Conservation (phyloP, 2,113 vertebrate genomes). For the Gallinago paraguaiae region DNA sequence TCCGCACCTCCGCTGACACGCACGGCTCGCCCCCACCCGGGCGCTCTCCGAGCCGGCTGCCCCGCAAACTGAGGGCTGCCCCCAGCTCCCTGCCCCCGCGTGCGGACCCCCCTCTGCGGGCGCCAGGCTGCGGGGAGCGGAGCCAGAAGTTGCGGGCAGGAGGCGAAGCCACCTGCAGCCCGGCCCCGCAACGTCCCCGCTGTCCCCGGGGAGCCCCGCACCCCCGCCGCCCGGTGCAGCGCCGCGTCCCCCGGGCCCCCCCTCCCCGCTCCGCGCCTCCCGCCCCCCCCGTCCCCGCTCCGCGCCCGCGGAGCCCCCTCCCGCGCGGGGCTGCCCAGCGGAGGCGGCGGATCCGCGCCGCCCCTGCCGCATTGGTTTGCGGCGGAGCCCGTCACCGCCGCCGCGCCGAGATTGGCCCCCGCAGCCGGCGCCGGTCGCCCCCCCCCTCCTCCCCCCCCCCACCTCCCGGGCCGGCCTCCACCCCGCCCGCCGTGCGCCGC, state of each 20-base stretch:
- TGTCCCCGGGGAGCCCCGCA: background rate
- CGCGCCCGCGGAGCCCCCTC: background rate
- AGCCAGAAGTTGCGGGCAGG: background rate
- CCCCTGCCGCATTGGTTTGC: background rate
- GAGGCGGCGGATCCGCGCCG: background rate
- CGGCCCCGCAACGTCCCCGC: background rate
- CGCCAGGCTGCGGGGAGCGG: too few relatives aligned
- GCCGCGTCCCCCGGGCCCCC: too few relatives aligned
- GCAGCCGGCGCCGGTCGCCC: constrained; percentile 10
- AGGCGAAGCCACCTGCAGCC: background rate
- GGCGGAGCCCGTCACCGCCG: background rate
- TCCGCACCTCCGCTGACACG: fast-evolving
- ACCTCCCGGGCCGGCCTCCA: constrained; percentile 21
- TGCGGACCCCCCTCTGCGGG: background rate
- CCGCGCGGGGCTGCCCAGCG: background rate
- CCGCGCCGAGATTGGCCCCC: constrained; percentile 4
- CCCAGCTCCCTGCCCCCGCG: background rate
- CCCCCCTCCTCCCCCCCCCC: background rate
- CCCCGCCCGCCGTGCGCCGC: constrained; percentile 5
- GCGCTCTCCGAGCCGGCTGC: background rate
- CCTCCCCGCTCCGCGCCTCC: too few relatives aligned
- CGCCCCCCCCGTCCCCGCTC: background rate
- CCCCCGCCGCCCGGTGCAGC: background rate
- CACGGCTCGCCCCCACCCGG: fast-evolving
- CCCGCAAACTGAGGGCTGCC: background rate